These are phyloP conservation scores for Malacoctenus gilli DNA, from an alignment of 2,797 vertebrate genomes.

Conservation along the genomic window DNA sequence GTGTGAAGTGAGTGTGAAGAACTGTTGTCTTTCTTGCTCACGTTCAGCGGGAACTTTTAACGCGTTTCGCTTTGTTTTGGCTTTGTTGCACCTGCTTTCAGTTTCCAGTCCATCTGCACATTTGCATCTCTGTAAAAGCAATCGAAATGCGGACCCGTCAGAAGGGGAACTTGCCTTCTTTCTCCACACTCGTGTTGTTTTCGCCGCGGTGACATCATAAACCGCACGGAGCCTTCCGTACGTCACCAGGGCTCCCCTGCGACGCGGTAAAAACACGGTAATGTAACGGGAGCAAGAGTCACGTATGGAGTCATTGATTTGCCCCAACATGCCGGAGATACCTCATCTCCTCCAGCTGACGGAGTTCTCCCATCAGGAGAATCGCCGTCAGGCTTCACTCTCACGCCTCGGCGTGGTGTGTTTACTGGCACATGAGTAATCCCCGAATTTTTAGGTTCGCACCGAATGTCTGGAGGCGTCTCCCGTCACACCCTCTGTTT, in stretches of 20 bases:
- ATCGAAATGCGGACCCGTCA: too few relatives aligned
- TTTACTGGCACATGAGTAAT: constrained; percentile 16
- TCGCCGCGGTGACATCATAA: not conserved
- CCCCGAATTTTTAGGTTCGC: not conserved
- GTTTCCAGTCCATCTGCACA: too few relatives aligned
- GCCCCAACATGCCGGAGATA: constrained; percentile 28
- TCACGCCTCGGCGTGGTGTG: constrained; percentile 11
- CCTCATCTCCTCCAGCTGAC: constrained; percentile 2
- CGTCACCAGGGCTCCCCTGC: not conserved
- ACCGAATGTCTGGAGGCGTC: constrained; percentile 4
- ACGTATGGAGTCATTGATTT: not conserved
- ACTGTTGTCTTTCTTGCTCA: too few relatives aligned
- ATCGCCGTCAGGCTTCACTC: not conserved
- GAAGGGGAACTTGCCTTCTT: too few relatives aligned
- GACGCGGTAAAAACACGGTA: not conserved
- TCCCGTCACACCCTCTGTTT: not conserved
- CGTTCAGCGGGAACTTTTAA: too few relatives aligned
- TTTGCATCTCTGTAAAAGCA: too few relatives aligned
- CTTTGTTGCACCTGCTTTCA: too few relatives aligned
- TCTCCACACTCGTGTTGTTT: too few relatives aligned
- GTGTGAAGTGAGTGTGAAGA: too few relatives aligned
- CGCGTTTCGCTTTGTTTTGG: too few relatives aligned
- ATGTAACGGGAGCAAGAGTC: not conserved
- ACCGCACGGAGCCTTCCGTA: not conserved
- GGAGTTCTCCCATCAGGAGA: not conserved